Percentiles rank a stretch among this genome's conserved stretches.
Evolutionary conservation across 2,113 vertebrate species (phyloP).

Genomic region (Crypturellus undulatus): DNA sequence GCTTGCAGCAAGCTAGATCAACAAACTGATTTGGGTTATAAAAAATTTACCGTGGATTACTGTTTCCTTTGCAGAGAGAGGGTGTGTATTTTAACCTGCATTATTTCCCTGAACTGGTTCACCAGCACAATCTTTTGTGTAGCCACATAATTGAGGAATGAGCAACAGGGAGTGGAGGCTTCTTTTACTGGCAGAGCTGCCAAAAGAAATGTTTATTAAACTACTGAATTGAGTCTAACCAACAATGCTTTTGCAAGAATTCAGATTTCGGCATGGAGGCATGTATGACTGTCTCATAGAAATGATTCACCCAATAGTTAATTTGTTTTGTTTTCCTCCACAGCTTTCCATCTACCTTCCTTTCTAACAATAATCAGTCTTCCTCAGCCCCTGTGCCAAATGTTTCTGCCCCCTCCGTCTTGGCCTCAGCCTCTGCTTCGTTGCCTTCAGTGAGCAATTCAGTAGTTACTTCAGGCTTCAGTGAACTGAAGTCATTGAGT

Average conservation of each 20-base stretch:
- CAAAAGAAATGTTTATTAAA: neutral
- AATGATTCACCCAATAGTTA: neutral
- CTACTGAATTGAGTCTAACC: neutral
- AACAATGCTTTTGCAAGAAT: neutral
- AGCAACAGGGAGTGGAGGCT: constrained; percentile 1
- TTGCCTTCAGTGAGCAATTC: constrained; percentile 83
- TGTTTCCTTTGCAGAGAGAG: neutral
- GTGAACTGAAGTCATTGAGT: constrained; percentile 86
- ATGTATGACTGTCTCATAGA: neutral
- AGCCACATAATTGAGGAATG: neutral
- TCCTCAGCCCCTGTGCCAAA: constrained; percentile 80
- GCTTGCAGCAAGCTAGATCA: neutral
- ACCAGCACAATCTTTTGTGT: constrained; percentile 16
- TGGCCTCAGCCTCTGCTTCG: constrained; percentile 81
- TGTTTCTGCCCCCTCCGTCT: constrained; percentile 82
- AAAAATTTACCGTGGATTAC: neutral
- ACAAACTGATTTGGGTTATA: neutral
- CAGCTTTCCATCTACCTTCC: constrained; percentile 93
- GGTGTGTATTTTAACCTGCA: neutral
- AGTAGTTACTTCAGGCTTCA: constrained; percentile 81
- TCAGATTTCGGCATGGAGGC: neutral
- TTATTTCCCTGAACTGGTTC: neutral
- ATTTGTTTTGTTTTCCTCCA: constrained; percentile 27
- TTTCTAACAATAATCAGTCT: constrained; percentile 94
- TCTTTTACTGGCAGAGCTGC: constrained; percentile 18